Percentiles rank a stretch among this genome's conserved stretches.
Evolutionary conservation across 2,888 invertebrate species (phyloP).

Genomic region (Didymodactylos carnosus): DNA sequence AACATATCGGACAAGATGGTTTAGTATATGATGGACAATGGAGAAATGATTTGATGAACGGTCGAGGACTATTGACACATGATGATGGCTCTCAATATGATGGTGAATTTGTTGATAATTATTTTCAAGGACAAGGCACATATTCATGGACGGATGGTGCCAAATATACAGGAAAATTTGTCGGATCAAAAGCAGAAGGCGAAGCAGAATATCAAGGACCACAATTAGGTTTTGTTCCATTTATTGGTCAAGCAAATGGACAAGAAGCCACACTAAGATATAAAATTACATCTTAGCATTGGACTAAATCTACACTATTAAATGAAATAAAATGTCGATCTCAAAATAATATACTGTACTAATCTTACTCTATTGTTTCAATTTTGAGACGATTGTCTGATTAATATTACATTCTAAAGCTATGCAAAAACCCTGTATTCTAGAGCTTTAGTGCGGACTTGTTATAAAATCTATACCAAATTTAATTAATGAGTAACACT

Average conservation of each 20-base stretch:
- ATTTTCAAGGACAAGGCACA: not conserved
- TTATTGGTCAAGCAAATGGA: not conserved
- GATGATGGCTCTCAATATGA: not conserved
- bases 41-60: not conserved
- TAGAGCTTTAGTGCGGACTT: too few species aligned
- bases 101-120: not conserved
- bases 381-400: too few species aligned
- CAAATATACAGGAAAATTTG: not conserved
- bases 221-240: not conserved
- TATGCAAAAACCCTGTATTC: too few species aligned
- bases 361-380: too few species aligned
- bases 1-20: not conserved
- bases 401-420: too few species aligned
- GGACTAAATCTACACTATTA: too few species aligned
- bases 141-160: not conserved
- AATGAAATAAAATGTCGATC: too few species aligned
- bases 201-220: not conserved
- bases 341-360: too few species aligned
- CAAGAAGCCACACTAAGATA: not conserved
- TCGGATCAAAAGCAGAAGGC: not conserved
- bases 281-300: not conserved
- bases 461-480: too few species aligned
- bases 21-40: not conserved
- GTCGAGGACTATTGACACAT: not conserved
- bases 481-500: too few species aligned